Base-by-base conservation (phyloP, 2,888 invertebrate genomes). In the Leptopilina myrica region DNA sequence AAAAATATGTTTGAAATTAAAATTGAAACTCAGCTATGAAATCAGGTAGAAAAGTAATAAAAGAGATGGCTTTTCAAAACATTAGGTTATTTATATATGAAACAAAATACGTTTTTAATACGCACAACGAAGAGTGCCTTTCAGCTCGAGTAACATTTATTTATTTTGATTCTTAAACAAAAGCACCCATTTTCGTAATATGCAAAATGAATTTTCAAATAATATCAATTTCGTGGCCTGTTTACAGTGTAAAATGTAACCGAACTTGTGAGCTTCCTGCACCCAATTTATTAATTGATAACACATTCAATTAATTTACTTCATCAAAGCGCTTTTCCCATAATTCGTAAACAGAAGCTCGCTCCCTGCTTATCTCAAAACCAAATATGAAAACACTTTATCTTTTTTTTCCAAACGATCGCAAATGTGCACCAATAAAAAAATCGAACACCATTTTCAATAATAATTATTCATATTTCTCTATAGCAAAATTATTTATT, bases 241-340 rank as follows among this genome's bases (percentile, higher is more conserved):
- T 69, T 69, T 26, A 49, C 49, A 69, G 14, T 67, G 14, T 69
- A 69, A 53, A 69, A 62, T 46, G 49, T 69, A 14, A 53, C 69
- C 69, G 2, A 14, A 20, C 49, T 69, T 14, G 49, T 53, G 49
- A 12, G 26, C 26, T 53, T 69, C 49, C 49, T 69, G 46, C 7
- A 14, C 15, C 53, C 53, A 69, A 69, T 69, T 69, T 53, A 69
- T 69, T 53, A 69, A 69, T 69, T 69, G 49, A 69, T 69, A 69
- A 53, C 69, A 26, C 26, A 49, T 69, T 53, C 26, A 69, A 69
- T 69, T 69, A 69, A 69, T 53, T 69, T 26, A 69, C 49, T 69
- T 69, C 26, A 69, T 69, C 26, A 69, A 53, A 69, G 69, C 69
- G 69, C 26, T 20, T 69, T 49, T 69, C 49, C 26, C 69, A 69